These are phyloP conservation scores for Rynchops niger DNA, from an alignment of 2,113 vertebrate species.

Conservation along the genomic window DNA sequence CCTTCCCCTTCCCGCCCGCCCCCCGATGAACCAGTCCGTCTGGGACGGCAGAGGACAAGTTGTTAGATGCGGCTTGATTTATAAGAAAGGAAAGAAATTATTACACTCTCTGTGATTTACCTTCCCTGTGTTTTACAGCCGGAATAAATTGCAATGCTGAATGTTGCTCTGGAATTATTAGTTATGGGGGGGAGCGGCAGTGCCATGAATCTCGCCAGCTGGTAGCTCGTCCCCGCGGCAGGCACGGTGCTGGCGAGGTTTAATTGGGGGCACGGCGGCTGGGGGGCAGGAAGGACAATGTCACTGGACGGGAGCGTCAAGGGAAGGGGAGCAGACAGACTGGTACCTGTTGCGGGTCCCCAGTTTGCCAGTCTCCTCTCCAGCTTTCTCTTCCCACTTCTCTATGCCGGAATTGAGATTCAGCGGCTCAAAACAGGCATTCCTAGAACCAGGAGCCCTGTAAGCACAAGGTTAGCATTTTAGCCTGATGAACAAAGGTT, in stretches of 20 bases:
- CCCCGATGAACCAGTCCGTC: not conserved
- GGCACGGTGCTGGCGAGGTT: not conserved
- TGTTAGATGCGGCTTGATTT: not conserved
- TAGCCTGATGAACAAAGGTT: not conserved
- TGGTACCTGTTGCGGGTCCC: not conserved
- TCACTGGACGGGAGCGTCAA: not conserved
- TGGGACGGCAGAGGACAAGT: not conserved
- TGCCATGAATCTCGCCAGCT: not conserved
- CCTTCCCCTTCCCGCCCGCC: not conserved
- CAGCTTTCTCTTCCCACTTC: not conserved
- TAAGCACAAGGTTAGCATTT: not conserved
- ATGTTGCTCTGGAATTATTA: conserved; percentile 7
- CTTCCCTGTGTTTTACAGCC: conserved; percentile 29
- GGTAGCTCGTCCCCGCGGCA: not conserved
- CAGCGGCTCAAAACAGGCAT: not conserved
- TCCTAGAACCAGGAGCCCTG: not conserved
- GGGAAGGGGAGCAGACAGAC: not conserved
- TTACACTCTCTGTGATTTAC: conserved; percentile 38
- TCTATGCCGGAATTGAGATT: not conserved
- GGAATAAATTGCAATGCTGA: conserved; percentile 32
- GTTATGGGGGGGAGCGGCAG: not conserved
- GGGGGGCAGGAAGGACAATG: not conserved
- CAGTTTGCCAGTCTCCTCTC: not conserved
- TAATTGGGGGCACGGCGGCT: not conserved
- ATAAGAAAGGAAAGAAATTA: not conserved